Percentiles rank a stretch among this genome's conserved stretches.
Evolutionary conservation across 2,797 vertebrate species (phyloP).

Genomic region (Lerista edwardsae): DNA sequence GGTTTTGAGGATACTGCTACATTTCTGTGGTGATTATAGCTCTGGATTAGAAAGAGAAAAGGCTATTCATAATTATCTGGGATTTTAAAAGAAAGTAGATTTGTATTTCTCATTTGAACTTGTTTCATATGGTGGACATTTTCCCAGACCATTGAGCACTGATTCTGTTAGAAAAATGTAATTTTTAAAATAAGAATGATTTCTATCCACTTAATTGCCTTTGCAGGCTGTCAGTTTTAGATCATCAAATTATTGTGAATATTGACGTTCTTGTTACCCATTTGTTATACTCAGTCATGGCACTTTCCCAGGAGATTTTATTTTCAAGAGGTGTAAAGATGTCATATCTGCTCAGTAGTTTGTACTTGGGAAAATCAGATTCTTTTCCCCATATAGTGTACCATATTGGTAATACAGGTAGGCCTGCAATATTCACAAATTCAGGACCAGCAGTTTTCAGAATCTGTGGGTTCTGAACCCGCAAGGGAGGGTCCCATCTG

Average conservation of each 20-base stretch:
- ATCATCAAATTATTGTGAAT: neutral
- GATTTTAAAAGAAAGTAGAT: conserved; percentile 14
- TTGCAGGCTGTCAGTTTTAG: neutral
- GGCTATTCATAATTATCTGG: neutral
- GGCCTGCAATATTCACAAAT: too few species aligned
- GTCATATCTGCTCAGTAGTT: neutral
- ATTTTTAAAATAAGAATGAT: neutral
- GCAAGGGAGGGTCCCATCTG: too few species aligned
- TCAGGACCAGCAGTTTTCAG: too few species aligned
- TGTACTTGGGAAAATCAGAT: neutral
- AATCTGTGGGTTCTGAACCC: too few species aligned
- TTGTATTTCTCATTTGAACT: neutral
- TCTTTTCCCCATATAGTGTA: neutral
- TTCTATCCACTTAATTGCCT: neutral
- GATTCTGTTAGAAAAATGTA: neutral
- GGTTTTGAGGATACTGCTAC: neutral
- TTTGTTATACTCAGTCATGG: neutral
- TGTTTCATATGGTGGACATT: conserved; percentile 31
- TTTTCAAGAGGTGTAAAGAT: neutral
- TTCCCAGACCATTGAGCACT: conserved; percentile 31
- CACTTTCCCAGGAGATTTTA: neutral
- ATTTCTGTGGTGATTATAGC: conserved; percentile 20
- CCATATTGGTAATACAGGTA: neutral
- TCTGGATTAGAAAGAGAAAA: neutral
- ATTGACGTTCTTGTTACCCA: neutral